Base-by-base conservation (phyloP, 2,797 vertebrate genomes). In the Choloepus didactylus region DNA sequence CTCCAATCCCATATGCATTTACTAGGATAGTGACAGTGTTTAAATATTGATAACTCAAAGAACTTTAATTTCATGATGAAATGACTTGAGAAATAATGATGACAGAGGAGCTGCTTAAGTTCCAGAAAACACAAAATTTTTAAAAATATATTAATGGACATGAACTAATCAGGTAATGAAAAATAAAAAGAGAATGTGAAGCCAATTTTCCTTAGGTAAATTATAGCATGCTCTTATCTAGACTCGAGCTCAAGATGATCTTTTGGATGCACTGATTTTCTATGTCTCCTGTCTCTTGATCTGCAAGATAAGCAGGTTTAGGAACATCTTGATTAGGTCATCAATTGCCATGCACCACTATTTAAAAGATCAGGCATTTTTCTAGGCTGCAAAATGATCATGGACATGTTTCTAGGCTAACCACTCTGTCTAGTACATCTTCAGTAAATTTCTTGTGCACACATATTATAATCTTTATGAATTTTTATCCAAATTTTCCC, bases 1-100 rank as follows among this genome's bases (percentile, higher is more conserved):
- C 27, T 25, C 19, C 16, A 66, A 21, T n/a, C n/a, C 87, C 29
- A 86, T 60, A 86, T 62, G 9, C 15, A 75, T 83, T 95, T 88
- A 80, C 19, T 19, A 70, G 6, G 29, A 35, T 14, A 88, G 6
- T 62, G 49, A 85, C 7, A n/a, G 3, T 59, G 10, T 5, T 69
- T 83, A 87, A 75, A 84, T 79, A 84, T 31, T 90, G 64, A 72
- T 62, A 91, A 38, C 29, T 67, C 31, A 70, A 64, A 92, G 49
- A 84, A 69, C n/a, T 59, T 75, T 5, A 35, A 31, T 87, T 75
- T 49, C 76, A 49, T 69, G 27, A 76, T 82, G 1, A 86, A 92
- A 72, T n/a, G 6, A 29, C 67, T 79, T 89, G 79, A 80, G 83
- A 91, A 84, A 25, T 70, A 85, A 70, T 29, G 21, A 81, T 49